phyloP scores from a whole-genome alignment of 2,113 vertebrate genomes.

The Centropus unirufus region DNA sequence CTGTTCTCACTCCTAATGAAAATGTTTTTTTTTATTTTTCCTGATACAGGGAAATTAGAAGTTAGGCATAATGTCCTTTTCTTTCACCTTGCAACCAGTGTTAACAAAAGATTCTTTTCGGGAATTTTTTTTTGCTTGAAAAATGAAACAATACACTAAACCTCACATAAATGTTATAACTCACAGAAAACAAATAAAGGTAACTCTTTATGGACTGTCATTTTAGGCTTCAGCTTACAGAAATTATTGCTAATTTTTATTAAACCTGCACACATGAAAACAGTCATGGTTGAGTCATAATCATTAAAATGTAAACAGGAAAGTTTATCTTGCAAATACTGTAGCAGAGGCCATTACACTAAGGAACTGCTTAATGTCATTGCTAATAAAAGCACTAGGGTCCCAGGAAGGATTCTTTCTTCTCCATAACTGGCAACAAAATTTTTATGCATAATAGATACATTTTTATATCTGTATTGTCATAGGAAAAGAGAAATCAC shows the following conservation, averaged over 20 bases:
- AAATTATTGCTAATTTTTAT: slow-evolving; percentile 34
- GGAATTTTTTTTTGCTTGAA: background rate
- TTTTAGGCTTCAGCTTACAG: background rate
- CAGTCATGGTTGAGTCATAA: background rate
- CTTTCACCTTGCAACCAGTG: background rate
- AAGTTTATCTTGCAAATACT: background rate
- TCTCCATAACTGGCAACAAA: background rate
- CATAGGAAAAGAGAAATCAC: background rate
- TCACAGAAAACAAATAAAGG: slow-evolving; percentile 27
- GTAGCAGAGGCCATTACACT: background rate
- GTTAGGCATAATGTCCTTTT: background rate
- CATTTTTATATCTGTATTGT: background rate
- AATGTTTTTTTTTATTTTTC: background rate
- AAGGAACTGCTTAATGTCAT: background rate
- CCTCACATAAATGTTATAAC: background rate
- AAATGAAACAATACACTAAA: slow-evolving; percentile 13
- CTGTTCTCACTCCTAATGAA: background rate
- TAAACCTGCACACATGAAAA: background rate
- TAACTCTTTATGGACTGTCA: background rate
- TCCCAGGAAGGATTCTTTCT: background rate
- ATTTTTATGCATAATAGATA: background rate
- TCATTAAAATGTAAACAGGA: background rate
- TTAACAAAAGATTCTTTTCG: background rate
- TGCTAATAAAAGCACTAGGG: background rate
- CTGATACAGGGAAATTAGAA: background rate